Conservation (phyloP, 2,888 invertebrate genomes). For the Ptilodon capucinus region DNA sequence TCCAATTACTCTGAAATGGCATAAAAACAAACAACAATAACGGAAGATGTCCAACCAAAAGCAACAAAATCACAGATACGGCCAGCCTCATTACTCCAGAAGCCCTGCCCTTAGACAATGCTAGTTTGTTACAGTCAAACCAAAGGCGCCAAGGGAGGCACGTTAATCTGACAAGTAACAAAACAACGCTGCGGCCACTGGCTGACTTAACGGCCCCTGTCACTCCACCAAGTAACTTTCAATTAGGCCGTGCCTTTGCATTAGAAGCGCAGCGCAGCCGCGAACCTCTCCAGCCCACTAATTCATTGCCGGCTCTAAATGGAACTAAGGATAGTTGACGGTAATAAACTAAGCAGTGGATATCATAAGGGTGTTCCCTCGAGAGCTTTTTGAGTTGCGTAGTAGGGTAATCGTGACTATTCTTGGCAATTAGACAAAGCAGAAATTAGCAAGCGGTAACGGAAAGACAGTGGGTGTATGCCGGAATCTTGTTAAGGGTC, state of each 20-base stretch:
- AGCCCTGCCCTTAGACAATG: conserved; percentile 46
- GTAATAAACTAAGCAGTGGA: conserved; percentile 25
- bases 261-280: conserved; percentile 28
- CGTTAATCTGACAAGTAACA: conserved; percentile 65
- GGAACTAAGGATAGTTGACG: conserved; percentile 8
- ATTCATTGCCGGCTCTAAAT: conserved; percentile 23
- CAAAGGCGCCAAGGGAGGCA: conserved; percentile 54
- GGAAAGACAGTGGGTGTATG: conserved; percentile 25
- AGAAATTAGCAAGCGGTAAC: conserved; percentile 37
- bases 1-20: not conserved
- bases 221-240: conserved; percentile 62
- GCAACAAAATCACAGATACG: conserved; percentile 23
- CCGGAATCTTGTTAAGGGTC: conserved; percentile 28
- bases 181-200: conserved; percentile 42
- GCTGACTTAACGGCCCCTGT: conserved; percentile 52
- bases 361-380: not conserved
- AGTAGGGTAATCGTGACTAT: conserved; percentile 24
- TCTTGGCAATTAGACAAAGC: conserved; percentile 41
- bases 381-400: conserved; percentile 2
- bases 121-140: conserved; percentile 49
- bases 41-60: conserved; percentile 11
- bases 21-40: not conserved
- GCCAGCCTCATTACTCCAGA: conserved; percentile 29
- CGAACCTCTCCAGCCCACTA: conserved; percentile 8
- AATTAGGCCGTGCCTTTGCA: conserved; percentile 52